These are phyloP conservation scores for Eulacestoma nigropectus DNA, from an alignment of 2,113 vertebrate genomes.

Conservation along the genomic window DNA sequence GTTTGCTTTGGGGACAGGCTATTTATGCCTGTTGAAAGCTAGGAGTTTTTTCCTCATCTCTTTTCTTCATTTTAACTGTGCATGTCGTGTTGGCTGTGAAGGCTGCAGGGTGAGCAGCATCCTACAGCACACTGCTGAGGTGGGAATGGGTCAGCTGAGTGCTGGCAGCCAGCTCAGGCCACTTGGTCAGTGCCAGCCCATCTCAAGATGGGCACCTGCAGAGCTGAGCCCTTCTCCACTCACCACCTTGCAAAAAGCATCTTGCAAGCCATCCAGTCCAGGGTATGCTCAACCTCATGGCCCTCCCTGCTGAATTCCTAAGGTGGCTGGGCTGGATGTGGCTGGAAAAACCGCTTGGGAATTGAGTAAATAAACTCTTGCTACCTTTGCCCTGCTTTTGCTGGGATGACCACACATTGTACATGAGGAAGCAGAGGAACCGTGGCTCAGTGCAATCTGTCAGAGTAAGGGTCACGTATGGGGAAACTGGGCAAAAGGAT, in stretches of 20 bases:
- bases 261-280: neutral
- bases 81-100: neutral
- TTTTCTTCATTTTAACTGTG: neutral
- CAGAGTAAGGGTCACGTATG: neutral
- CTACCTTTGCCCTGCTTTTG: neutral
- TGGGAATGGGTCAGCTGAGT: neutral
- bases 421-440: neutral
- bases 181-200: fast-evolving
- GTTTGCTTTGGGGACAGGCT: neutral
- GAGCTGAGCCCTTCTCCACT: neutral
- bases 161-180: neutral
- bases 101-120: neutral
- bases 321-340: neutral
- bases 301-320: neutral
- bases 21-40: neutral
- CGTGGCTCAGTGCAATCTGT: neutral
- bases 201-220: neutral
- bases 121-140: fast-evolving
- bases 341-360: neutral
- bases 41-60: neutral
- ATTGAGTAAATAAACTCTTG: neutral
- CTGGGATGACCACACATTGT: neutral
- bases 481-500: conserved; percentile 35
- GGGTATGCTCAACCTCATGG: neutral
- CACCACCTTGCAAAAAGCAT: neutral